Base-by-base conservation (phyloP, 1,140 invertebrate genomes). In the Tetraneura akinire region DNA sequence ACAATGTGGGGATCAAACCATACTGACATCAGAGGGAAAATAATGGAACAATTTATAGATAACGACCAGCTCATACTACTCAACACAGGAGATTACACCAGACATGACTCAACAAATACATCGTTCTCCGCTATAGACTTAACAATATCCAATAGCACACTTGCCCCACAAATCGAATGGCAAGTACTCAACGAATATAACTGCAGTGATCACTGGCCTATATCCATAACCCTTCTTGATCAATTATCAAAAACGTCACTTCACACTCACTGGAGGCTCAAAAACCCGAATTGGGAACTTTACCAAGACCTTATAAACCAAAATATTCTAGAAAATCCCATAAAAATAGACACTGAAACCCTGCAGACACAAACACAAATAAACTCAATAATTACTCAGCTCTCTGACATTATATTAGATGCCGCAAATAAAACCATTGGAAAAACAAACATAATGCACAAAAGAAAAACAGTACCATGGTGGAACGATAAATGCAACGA, bases 131-230 rank as follows among this genome's bases (percentile, higher is more conserved):
- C 66, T 18, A 70, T 70, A 13, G 66, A 70, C 4, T 29, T 70
- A 13, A 23, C 66, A 70, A 70, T 70, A 47, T 47, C 21, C 5
- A 70, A 14, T 14, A 21, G 9, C n/a, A 23, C 66, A 13, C 5
- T 70, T 2, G 21, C 66, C 26, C 37, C 66, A 10, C 23, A 70
- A 70, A 70, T 18, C 21, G 14, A 70, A 70, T 47, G 66, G n/a
- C 47, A 70, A 45, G 42, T 70, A 13, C 66, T 70, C 26, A 70
- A 8, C 42, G 66, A 70, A 3, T 70, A 70, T 47, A 70, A 26
- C 26, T 21, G 42, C 26, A 70, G 42, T 23, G 42, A 70, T 49
- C 66, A 47, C 16, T 70, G 60, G 29, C 60, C 60, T 14, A 64
- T 64, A 64, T 64, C 60, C 9, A 64, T 37, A 64, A 8, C 32